These are phyloP conservation scores for Etia nguti DNA, from an alignment of 2,113 vertebrate species.

Conservation along the genomic window DNA sequence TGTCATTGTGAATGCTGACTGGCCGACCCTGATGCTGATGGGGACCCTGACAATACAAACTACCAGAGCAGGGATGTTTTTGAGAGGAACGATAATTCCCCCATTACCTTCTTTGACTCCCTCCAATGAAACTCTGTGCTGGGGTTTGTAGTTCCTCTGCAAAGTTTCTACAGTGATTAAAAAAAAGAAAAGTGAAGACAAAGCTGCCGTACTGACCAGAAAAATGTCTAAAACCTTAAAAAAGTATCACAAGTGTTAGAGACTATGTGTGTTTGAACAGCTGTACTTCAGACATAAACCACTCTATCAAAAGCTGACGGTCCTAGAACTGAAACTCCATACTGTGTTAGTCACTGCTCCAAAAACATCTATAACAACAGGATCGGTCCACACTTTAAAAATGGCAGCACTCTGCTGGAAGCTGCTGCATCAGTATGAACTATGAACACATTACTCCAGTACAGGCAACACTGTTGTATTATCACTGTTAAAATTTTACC, in stretches of 20 bases:
- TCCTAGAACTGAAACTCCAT: neutral
- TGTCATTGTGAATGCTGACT: too few relatives aligned
- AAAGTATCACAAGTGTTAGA: neutral
- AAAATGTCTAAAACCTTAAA: neutral
- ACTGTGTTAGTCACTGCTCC: neutral
- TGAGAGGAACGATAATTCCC: too few relatives aligned
- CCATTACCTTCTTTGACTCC: too few relatives aligned
- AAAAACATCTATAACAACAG: neutral
- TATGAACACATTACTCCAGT: neutral
- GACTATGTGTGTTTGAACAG: neutral
- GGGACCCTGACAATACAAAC: too few relatives aligned
- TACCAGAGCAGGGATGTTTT: too few relatives aligned
- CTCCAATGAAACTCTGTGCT: neutral
- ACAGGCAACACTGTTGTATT: neutral
- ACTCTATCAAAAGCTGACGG: neutral
- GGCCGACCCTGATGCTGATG: too few relatives aligned
- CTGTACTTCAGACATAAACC: neutral
- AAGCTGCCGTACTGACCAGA: neutral
- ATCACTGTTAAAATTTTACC: fast-evolving
- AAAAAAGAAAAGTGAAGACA: neutral
- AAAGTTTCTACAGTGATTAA: neutral
- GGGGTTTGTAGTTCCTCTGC: neutral
- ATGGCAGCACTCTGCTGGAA: neutral
- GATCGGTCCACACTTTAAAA: neutral
- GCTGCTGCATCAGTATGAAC: neutral